Evolutionary conservation across 2,113 vertebrate genomes (phyloP).

Genomic region (Cheilinus undulatus): DNA sequence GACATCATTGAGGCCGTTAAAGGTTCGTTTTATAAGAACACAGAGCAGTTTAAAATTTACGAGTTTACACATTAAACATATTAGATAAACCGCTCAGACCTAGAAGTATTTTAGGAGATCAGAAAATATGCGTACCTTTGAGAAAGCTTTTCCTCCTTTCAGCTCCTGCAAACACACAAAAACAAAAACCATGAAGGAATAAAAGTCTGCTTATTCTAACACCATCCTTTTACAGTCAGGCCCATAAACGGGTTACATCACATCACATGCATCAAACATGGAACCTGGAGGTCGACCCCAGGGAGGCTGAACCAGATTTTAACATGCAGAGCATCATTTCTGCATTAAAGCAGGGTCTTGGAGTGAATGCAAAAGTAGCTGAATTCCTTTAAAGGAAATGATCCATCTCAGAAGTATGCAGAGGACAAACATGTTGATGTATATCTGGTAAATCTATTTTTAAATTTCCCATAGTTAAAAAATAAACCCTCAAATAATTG

Average conservation of each 20-base stretch:
- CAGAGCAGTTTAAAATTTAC: neutral
- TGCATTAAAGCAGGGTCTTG: no score
- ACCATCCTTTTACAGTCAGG: neutral
- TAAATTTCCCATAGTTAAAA: no score
- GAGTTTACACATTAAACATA: neutral
- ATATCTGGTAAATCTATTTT: no score
- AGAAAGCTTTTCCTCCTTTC: conserved; percentile 74
- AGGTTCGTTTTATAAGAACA: neutral
- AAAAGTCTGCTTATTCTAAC: neutral
- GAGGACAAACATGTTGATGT: no score
- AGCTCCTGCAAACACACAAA: conserved; percentile 64
- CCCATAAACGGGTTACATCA: neutral
- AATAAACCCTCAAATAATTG: no score
- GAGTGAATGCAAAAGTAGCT: no score
- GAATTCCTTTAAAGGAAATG: no score
- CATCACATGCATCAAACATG: no score
- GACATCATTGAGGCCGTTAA: conserved; percentile 11
- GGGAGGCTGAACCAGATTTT: no score
- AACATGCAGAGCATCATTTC: no score
- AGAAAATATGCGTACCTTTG: conserved; percentile 54
- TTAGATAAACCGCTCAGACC: neutral
- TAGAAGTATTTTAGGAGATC: neutral
- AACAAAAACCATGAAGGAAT: neutral
- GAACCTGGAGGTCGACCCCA: no score
- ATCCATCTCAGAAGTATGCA: no score